phyloP scores from a whole-genome alignment of 2,888 invertebrate species.

The Drosophila mettleri region DNA sequence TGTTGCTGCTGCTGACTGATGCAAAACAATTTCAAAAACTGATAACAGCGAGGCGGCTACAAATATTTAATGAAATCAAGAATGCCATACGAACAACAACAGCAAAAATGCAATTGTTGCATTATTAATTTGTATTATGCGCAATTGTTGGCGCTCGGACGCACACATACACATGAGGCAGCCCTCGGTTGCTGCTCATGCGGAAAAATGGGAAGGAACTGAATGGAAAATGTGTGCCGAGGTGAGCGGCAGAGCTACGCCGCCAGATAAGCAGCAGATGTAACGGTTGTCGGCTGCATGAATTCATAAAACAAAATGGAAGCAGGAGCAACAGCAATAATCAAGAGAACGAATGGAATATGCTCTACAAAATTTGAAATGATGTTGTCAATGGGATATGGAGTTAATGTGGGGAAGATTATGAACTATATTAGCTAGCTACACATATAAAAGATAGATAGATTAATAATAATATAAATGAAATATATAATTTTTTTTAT shows the following conservation, averaged over 20 bases:
- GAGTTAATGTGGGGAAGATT: too few relatives aligned
- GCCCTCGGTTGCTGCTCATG: constrained; percentile 47
- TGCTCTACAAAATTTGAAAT: not conserved
- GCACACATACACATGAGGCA: constrained; percentile 21
- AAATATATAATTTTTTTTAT: too few relatives aligned
- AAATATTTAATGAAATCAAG: constrained; percentile 81
- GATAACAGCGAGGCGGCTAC: constrained; percentile 58
- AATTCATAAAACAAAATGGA: constrained; percentile 50
- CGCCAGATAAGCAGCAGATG: constrained; percentile 73
- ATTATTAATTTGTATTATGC: constrained; percentile 81
- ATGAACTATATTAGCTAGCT: too few relatives aligned
- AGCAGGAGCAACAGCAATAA: not conserved
- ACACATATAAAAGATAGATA: too few relatives aligned
- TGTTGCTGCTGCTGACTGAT: constrained; percentile 33
- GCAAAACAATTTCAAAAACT: constrained; percentile 57
- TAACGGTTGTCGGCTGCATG: constrained; percentile 57
- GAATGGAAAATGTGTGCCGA: constrained; percentile 45
- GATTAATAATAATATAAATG: not conserved
- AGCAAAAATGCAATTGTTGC: constrained; percentile 77
- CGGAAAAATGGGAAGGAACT: constrained; percentile 68
- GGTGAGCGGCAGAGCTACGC: constrained; percentile 34
- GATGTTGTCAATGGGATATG: too few relatives aligned
- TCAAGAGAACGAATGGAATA: not conserved
- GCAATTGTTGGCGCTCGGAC: constrained; percentile 66
- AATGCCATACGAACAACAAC: constrained; percentile 33